Percentiles rank a stretch among this genome's conserved stretches.
Evolutionary conservation across 2,113 vertebrate genomes (phyloP).

Genomic region (Misgurnus anguillicaudatus): DNA sequence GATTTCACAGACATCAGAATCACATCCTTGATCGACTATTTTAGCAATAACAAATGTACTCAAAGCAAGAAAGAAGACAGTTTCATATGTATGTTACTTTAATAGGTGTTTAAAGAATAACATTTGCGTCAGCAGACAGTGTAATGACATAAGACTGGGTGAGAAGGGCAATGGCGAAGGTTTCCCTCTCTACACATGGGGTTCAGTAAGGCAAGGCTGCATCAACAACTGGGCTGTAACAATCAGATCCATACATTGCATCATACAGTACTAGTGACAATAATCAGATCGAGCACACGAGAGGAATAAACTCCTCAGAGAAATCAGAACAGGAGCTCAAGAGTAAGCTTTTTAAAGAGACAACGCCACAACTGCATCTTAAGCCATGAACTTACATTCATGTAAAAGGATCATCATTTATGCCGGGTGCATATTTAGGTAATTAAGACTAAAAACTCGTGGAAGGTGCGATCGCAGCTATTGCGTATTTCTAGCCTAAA

Average conservation of each 20-base stretch:
- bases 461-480: conserved; percentile 68
- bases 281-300: conserved; percentile 71
- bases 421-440: conserved; percentile 70
- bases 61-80: conserved; percentile 2
- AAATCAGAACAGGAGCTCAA: conserved; percentile 59
- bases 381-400: conserved; percentile 74
- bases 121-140: conserved; percentile 78
- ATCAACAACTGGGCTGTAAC: conserved; percentile 76
- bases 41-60: too few species aligned
- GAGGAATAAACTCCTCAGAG: conserved; percentile 64
- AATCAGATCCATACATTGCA: conserved; percentile 70
- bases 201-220: conserved; percentile 79
- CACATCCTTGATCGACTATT: too few species aligned
- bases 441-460: conserved; percentile 50
- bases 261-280: conserved; percentile 69
- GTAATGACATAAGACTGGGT: conserved; percentile 75
- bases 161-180: conserved; percentile 62
- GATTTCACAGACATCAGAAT: too few species aligned
- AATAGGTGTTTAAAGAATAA: conserved; percentile 79
- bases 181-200: conserved; percentile 75
- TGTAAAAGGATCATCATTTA: conserved; percentile 66
- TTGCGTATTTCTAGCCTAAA: conserved; percentile 61
- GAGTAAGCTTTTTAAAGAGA: conserved; percentile 58
- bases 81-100: conserved; percentile 75
- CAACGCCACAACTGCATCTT: conserved; percentile 57